Percentiles rank a stretch among this genome's conserved stretches.
These are phyloP conservation scores for Caenorhabditis parvicauda DNA, from an alignment of 2,888 invertebrate genomes.

Conservation along the genomic window DNA sequence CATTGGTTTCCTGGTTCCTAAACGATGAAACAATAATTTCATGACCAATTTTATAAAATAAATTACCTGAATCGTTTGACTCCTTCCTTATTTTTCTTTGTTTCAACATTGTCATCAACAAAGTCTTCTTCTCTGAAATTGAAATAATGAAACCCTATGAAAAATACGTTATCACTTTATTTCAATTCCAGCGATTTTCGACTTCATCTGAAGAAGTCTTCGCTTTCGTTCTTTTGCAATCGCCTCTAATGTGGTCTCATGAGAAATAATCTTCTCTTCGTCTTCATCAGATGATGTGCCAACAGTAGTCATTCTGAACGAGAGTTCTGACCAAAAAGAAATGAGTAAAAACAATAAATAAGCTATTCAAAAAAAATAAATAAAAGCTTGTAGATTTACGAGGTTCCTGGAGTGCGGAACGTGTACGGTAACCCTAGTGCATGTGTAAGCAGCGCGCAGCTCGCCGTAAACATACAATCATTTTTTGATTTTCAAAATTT, in stretches of 20 bases:
- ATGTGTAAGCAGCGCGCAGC: too few relatives aligned
- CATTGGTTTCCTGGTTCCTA: constrained; percentile 28
- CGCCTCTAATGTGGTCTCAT: constrained; percentile 27
- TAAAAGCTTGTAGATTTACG: constrained; percentile 14
- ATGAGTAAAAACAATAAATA: constrained; percentile 4
- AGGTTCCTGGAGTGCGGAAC: constrained; percentile 6
- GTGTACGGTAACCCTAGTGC: constrained; percentile 15
- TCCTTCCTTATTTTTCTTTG: constrained; percentile 29
- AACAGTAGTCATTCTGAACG: not conserved
- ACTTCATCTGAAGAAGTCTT: constrained; percentile 36
- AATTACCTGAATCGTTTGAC: constrained; percentile 22
- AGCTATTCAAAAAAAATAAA: constrained; percentile 1
- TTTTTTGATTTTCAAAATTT: constrained; percentile 1
- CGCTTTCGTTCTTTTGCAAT: constrained; percentile 35
- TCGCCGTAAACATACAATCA: too few relatives aligned
- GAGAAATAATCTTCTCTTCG: constrained; percentile 16
- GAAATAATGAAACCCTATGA: too few relatives aligned
- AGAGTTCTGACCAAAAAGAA: not conserved
- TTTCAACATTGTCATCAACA: constrained; percentile 20
- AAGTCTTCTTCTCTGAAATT: constrained; percentile 39
- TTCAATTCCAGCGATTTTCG: constrained; percentile 35
- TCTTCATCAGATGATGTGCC: constrained; percentile 46
- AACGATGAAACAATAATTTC: constrained; percentile 10
- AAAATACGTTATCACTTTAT: too few relatives aligned
- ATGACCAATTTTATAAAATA: constrained; percentile 1